A percentile compares a stretch with the other conserved stretches of the same genome.
Evolutionary conservation across 2,888 invertebrate genomes (phyloP).

Genomic region (Invenusta paracnida): DNA sequence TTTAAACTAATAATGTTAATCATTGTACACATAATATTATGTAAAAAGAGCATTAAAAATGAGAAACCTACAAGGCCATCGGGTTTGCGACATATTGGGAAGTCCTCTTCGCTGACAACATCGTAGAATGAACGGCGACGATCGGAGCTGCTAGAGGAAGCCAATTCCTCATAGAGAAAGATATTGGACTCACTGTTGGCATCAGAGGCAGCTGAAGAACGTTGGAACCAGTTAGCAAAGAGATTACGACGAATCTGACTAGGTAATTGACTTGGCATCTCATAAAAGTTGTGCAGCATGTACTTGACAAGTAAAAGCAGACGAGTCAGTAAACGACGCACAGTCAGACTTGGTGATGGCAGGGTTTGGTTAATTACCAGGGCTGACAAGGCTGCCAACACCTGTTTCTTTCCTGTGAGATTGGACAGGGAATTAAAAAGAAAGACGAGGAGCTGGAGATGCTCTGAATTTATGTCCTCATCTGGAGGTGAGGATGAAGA

Average conservation of each 20-base stretch:
- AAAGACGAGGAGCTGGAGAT: not conserved
- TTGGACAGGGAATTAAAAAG: not conserved
- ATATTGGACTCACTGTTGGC: not conserved
- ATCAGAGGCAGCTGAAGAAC: not conserved
- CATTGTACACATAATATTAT: too few species aligned
- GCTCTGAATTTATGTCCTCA: not conserved
- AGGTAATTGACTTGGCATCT: conserved; percentile 77
- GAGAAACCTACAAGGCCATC: not conserved
- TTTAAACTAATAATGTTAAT: too few species aligned
- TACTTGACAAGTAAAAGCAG: conserved; percentile 83
- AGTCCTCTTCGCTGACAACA: not conserved
- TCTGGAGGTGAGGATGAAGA: not conserved
- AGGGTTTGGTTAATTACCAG: not conserved
- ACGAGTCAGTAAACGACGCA: conserved; percentile 63
- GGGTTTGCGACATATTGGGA: not conserved
- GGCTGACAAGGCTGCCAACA: not conserved
- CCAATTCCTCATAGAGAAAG: not conserved
- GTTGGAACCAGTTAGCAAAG: not conserved
- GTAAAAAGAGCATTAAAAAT: too few species aligned
- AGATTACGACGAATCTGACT: conserved; percentile 70
- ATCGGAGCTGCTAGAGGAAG: too few species aligned
- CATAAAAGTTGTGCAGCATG: conserved; percentile 87
- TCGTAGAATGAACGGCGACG: not conserved
- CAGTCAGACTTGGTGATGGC: not conserved
- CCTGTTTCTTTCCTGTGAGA: not conserved